A percentile compares a stretch with the other conserved stretches of the same genome.
Conservation (phyloP, 2,888 invertebrate genomes). For the Halictus ligatus region DNA sequence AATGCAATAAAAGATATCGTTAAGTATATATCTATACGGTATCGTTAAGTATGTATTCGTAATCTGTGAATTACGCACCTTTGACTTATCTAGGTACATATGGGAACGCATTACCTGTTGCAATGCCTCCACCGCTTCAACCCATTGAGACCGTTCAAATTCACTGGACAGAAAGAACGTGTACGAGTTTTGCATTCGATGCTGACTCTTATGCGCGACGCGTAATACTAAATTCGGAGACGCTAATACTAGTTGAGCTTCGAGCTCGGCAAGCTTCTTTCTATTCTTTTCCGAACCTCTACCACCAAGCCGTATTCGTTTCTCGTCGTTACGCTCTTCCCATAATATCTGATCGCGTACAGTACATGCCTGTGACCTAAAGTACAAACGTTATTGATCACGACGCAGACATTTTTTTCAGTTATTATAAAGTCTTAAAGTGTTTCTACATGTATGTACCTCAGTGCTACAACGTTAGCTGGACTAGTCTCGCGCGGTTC, state of each 20-base stretch:
- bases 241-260: conserved; percentile 94
- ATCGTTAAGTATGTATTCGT: conserved; percentile 49
- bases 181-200: conserved; percentile 87
- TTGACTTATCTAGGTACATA: conserved; percentile 62
- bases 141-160: conserved; percentile 97
- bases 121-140: conserved; percentile 94
- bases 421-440: neutral
- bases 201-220: conserved; percentile 90
- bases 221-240: conserved; percentile 95
- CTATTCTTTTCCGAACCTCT: conserved; percentile 92
- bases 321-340: conserved; percentile 88
- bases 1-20: conserved; percentile 40
- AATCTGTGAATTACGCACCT: conserved; percentile 59
- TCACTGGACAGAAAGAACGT: conserved; percentile 97
- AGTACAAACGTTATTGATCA: conserved; percentile 19
- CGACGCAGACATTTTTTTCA: neutral
- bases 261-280: conserved; percentile 95
- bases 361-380: conserved; percentile 93
- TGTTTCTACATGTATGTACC: conserved; percentile 69
- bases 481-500: conserved; percentile 91
- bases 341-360: conserved; percentile 93
- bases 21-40: conserved; percentile 33
- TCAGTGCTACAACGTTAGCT: conserved; percentile 93
- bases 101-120: conserved; percentile 85
- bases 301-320: conserved; percentile 88